Evolutionary conservation across 2,888 invertebrate species (phyloP).

Genomic region (Eilema sororculum): DNA sequence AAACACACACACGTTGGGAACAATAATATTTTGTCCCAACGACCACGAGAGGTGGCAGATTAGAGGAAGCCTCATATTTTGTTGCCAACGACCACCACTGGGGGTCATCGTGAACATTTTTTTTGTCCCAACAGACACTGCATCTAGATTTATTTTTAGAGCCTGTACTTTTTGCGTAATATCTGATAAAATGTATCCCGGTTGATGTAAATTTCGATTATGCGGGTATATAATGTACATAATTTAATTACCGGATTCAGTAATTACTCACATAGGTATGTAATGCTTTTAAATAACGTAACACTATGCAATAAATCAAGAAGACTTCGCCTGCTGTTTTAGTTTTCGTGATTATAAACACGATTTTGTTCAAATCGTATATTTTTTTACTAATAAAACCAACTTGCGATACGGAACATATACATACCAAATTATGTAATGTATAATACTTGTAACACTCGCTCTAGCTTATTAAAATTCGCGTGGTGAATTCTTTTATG

Average conservation of each 20-base stretch:
- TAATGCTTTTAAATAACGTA: not conserved
- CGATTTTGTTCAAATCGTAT: not conserved
- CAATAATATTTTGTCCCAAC: too few species aligned
- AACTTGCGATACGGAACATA: not conserved
- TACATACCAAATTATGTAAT: not conserved
- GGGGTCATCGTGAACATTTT: too few species aligned
- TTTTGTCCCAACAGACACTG: too few species aligned
- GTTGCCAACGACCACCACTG: too few species aligned
- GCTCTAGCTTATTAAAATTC: too few species aligned
- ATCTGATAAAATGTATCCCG: too few species aligned
- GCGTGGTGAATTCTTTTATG: too few species aligned
- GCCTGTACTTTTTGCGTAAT: too few species aligned
- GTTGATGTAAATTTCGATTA: not conserved
- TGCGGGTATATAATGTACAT: not conserved
- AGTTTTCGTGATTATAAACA: not conserved
- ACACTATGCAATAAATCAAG: not conserved
- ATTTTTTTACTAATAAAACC: not conserved
- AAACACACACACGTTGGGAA: too few species aligned
- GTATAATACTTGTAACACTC: not conserved
- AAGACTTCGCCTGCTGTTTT: not conserved
- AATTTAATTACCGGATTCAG: not conserved
- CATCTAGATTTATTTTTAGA: too few species aligned
- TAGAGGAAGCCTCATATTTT: too few species aligned
- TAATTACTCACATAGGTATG: not conserved
- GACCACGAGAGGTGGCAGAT: too few species aligned